Percentiles rank a stretch among this genome's conserved stretches.
Conservation (phyloP, 2,113 vertebrate genomes). For the Porphyrio hochstetteri region DNA sequence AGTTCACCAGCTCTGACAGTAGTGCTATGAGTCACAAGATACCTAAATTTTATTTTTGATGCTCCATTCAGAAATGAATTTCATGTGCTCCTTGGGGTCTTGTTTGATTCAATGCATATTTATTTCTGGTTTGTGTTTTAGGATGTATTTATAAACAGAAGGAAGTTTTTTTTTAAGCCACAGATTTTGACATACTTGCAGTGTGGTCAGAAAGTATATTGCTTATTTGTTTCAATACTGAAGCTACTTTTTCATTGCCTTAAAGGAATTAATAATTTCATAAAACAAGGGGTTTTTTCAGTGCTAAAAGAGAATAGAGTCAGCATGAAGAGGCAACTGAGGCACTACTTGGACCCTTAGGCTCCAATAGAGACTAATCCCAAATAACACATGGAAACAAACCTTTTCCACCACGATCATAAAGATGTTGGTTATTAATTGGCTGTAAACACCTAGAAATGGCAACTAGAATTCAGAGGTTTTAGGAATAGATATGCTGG, state of each 20-base stretch:
- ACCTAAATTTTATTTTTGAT: neutral
- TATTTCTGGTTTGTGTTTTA: neutral
- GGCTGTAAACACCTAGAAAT: neutral
- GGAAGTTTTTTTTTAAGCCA: neutral
- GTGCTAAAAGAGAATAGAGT: neutral
- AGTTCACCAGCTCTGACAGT: neutral
- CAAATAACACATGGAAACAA: neutral
- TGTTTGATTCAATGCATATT: neutral
- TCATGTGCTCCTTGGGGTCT: neutral
- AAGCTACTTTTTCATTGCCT: neutral
- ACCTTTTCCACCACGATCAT: neutral
- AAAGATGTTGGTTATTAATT: neutral
- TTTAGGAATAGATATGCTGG: neutral
- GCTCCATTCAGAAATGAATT: neutral
- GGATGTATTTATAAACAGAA: neutral
- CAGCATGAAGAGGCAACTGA: neutral
- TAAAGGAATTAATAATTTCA: neutral
- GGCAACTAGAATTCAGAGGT: neutral
- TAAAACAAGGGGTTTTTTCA: neutral
- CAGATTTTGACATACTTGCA: neutral
- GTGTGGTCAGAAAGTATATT: neutral
- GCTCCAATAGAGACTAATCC: neutral
- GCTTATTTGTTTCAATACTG: neutral
- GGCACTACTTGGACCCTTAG: neutral
- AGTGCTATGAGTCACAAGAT: neutral